Evolutionary conservation across 2,113 vertebrate genomes (phyloP).

Genomic region (Taxidea taxus): DNA sequence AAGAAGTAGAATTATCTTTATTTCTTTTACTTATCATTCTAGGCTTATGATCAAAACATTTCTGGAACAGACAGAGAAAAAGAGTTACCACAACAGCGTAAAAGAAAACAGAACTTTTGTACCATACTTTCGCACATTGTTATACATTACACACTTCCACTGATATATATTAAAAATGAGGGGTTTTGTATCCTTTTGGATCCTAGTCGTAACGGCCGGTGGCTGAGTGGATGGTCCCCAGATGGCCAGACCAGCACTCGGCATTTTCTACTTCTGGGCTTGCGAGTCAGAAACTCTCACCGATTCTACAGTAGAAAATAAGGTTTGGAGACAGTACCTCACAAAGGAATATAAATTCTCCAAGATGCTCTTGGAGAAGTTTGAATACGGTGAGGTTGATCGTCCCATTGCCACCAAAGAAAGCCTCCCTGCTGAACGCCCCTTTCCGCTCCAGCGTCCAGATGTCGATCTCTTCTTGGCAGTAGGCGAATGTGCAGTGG

Average conservation of each 20-base stretch:
- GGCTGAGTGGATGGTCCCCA: not conserved
- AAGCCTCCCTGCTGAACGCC: constrained; percentile 92
- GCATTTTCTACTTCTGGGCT: not conserved
- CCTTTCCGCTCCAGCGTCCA: constrained; percentile 97
- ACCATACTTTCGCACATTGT: not conserved
- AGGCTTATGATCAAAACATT: constrained; percentile 99
- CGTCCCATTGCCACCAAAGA: constrained; percentile 90
- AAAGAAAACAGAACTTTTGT: constrained; percentile 6
- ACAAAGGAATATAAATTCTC: constrained; percentile 98
- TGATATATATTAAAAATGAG: not conserved
- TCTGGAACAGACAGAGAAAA: constrained; percentile 86
- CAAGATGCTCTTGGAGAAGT: constrained; percentile 95
- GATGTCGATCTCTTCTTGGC: constrained; percentile 98
- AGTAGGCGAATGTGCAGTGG: constrained; percentile 97
- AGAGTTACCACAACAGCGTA: constrained; percentile 46
- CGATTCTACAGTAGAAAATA: not conserved
- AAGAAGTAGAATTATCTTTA: constrained; percentile 91
- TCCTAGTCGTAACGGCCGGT: rapidly evolving
- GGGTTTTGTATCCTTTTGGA: not conserved
- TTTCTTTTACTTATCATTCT: constrained; percentile 99
- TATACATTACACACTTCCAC: not conserved
- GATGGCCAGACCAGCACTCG: not conserved
- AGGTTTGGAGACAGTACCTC: constrained; percentile 82
- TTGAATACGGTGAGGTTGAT: constrained; percentile 89
- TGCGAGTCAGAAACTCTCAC: not conserved